Evolutionary conservation across 1,140 invertebrate genomes (phyloP).

Genomic region (Aphelenchoides avenae): DNA sequence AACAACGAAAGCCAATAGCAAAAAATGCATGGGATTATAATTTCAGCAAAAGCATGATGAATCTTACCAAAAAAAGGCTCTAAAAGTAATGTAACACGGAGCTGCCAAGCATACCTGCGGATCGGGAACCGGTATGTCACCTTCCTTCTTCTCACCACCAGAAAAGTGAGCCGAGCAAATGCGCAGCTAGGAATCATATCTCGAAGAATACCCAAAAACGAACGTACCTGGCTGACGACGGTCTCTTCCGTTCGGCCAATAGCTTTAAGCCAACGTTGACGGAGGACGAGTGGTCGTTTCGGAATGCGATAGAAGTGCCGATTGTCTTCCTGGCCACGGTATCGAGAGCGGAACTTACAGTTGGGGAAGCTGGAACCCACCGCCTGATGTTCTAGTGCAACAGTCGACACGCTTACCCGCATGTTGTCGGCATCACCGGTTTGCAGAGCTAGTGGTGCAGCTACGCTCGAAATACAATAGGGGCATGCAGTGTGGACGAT

Average conservation of each 20-base stretch:
- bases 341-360: conserved; percentile 60
- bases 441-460: too few relatives aligned
- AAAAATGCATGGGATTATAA: conserved; percentile 18
- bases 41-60: background rate
- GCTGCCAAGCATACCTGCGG: conserved; percentile 44
- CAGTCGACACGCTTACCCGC: too few relatives aligned
- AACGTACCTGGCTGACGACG: conserved; percentile 60
- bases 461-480: too few relatives aligned
- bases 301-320: conserved; percentile 61
- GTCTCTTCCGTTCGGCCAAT: conserved; percentile 61
- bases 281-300: conserved; percentile 59
- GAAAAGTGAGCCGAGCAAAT: conserved; percentile 61
- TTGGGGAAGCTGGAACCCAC: conserved; percentile 62
- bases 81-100: background rate
- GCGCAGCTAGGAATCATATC: conserved; percentile 51
- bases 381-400: too few relatives aligned
- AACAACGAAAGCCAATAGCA: conserved; percentile 9
- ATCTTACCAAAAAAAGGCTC: background rate
- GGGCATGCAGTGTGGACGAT: too few relatives aligned
- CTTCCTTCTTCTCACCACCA: conserved; percentile 60
- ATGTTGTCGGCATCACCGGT: too few relatives aligned
- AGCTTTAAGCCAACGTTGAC: conserved; percentile 59
- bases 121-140: conserved; percentile 61
- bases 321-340: conserved; percentile 60
- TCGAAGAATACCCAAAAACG: too few relatives aligned